Conservation (phyloP, 35 echinoderm and acorn worm genomes). For the Anneissia japonica region DNA sequence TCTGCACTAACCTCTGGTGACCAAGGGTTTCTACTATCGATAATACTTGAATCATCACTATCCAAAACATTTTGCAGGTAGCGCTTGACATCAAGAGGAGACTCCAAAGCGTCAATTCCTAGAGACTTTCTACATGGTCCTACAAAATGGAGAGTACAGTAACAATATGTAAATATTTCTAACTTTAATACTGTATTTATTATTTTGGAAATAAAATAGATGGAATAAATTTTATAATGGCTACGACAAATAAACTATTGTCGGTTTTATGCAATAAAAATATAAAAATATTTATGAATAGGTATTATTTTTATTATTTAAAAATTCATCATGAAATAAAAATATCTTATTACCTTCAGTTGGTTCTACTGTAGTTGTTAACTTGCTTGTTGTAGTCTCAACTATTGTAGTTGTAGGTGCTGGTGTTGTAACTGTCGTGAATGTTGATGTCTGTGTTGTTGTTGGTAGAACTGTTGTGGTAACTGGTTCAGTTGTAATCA, state of each 20-base stretch:
- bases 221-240: too few species aligned
- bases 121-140: background rate
- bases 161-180: too few species aligned
- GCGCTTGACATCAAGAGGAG: background rate
- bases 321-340: too few species aligned
- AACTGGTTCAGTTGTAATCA: background rate
- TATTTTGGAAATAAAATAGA: too few species aligned
- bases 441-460: background rate
- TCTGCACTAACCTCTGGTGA: background rate
- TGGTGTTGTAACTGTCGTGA: background rate
- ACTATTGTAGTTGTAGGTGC: background rate
- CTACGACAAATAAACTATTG: too few species aligned
- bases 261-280: too few species aligned
- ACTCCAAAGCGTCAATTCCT: background rate
- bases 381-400: background rate
- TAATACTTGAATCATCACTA: background rate
- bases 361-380: background rate
- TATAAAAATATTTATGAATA: too few species aligned
- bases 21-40: background rate
- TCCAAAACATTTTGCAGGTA: background rate
- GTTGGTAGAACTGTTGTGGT: background rate
- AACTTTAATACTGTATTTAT: too few species aligned
- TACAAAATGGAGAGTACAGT: too few species aligned
- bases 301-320: too few species aligned
- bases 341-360: background rate